Base-by-base conservation (phyloP, 2,888 invertebrate genomes). In the Nudaria mundana region DNA sequence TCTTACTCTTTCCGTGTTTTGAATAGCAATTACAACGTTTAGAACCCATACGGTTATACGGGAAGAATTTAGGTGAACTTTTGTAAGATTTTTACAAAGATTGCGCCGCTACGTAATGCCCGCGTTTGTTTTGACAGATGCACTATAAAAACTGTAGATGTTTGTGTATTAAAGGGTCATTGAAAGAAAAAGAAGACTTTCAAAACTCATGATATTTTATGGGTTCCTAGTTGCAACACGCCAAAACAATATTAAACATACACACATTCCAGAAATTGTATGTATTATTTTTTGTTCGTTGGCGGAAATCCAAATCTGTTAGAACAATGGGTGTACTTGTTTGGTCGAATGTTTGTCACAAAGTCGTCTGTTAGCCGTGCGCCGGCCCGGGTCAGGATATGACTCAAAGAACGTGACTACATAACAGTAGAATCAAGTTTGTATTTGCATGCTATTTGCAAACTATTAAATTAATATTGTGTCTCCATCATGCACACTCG, bases 1-100 rank as follows among this genome's bases (percentile, higher is more conserved):
- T 40, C 50, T 56, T 52, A 49, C 54, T 40, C 40, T 52, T 54
- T 52, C 51, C 54, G 42, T 79, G 75, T 83, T 77, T 76, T 63
- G 70, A 47, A 56, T 70, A 76, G 64, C 80, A 81, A 81, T 82
- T 82, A 82, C 67, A 69, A 54, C 68, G 59, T 74, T 83, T 83
- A 81, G 81, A 66, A 51, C 50, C n/a, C 44, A 43, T 41, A 52
- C 63, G 63, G 44, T 52, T 57, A 39, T 37, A 34, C 36, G 50
- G 45, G 58, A 59, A 55, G 67, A 66, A 76, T 78, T 66, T 77
- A 59, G 75, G 74, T 70, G 66, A 73, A 58, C 57, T 60, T 56
- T 52, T 58, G 49, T 50, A 50, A 49, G 53, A 48, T 50, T 68
- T 71, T 62, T 66, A 43, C 47, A 47, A 49, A 49, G 46, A 51